Evolutionary conservation across 2,888 invertebrate genomes (phyloP).

Genomic region (Platycheirus albimanus): DNA sequence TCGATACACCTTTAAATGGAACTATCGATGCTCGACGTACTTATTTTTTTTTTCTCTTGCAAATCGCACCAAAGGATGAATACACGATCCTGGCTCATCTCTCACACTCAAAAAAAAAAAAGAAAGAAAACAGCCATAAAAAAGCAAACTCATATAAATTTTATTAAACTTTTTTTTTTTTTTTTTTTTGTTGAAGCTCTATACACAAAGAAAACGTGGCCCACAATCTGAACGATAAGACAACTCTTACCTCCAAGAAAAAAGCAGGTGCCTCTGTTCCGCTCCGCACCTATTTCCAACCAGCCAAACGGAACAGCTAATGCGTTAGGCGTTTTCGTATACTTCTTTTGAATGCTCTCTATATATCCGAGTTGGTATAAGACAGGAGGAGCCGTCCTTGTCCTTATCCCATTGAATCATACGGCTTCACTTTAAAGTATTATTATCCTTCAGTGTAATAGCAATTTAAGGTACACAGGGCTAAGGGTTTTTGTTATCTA

Average conservation of each 20-base stretch:
- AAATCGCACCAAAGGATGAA: conserved; percentile 14
- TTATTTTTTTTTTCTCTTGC: not conserved
- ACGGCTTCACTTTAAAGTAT: conserved; percentile 60
- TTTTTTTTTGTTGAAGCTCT: conserved; percentile 14
- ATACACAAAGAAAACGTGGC: not conserved
- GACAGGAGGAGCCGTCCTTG: not conserved
- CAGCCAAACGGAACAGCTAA: conserved; percentile 38
- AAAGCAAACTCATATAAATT: conserved; percentile 62
- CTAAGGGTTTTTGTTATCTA: conserved; percentile 65
- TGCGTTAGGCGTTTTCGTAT: conserved; percentile 15
- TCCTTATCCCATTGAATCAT: conserved; percentile 41
- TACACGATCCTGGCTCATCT: conserved; percentile 2
- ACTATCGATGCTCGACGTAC: not conserved
- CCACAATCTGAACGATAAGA: conserved; percentile 62
- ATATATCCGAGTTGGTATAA: too few species aligned
- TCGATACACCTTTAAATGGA: not conserved
- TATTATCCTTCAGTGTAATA: conserved; percentile 64
- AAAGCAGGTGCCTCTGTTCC: conserved; percentile 31
- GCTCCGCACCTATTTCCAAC: not conserved
- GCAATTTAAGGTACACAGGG: conserved; percentile 52
- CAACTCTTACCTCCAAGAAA: conserved; percentile 2
- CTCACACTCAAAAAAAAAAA: conserved; percentile 10
- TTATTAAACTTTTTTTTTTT: conserved; percentile 46
- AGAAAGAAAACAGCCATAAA: too few species aligned
- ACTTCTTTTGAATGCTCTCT: not conserved